Evolutionary conservation across 2,113 vertebrate species (phyloP).

Genomic region (Ammospiza nelsoni): DNA sequence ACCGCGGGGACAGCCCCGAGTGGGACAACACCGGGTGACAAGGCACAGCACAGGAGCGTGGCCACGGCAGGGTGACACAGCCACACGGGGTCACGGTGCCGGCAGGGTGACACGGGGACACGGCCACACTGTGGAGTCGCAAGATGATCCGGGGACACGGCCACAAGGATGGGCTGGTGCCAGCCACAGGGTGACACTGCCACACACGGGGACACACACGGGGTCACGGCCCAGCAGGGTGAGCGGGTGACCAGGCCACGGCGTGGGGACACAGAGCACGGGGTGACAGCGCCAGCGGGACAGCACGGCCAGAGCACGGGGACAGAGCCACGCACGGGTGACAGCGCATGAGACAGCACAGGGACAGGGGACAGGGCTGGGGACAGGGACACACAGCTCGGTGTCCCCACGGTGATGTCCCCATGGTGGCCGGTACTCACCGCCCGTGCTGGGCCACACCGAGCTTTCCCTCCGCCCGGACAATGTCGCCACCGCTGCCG

Average conservation of each 20-base stretch:
- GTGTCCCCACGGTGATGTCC: background rate
- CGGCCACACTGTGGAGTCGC: accelerated
- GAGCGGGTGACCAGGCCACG: background rate
- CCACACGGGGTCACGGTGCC: background rate
- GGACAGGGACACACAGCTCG: too few species aligned
- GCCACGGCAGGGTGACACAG: background rate
- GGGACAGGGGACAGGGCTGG: background rate
- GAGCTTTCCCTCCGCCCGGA: background rate
- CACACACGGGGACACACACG: background rate
- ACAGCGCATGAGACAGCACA: background rate
- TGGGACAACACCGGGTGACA: background rate
- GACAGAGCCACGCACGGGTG: background rate
- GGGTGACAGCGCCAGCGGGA: background rate
- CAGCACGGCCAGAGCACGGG: background rate
- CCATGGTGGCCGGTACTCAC: background rate
- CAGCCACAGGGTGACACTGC: background rate
- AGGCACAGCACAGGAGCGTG: background rate
- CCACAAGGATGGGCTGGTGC: accelerated
- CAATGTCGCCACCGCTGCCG: background rate
- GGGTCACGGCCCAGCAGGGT: background rate
- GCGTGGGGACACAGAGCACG: background rate
- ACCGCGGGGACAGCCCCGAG: accelerated
- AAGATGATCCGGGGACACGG: accelerated
- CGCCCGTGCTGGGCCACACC: background rate
- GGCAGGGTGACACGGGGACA: background rate